Evolutionary conservation across 2,113 vertebrate genomes (phyloP), one percentile per base, ranked within the genome.

Genomic region (Barbus barbus): DNA sequence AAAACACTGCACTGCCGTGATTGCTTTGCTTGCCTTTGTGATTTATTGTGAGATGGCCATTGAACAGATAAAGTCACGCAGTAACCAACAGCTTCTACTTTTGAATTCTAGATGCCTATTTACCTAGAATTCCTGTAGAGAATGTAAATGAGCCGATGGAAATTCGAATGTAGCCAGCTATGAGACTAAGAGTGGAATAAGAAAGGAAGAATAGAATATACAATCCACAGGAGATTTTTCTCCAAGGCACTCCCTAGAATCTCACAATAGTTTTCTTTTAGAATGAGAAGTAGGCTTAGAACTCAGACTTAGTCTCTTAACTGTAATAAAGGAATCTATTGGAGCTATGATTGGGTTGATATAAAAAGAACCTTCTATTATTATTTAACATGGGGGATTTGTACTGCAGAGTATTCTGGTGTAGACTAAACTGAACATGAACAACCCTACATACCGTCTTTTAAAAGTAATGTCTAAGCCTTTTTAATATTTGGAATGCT

Each of bases 131-230:
- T 53, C 26, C 51, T 73, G 72, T 24, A 58, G 61, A 76, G 87
- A 77, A 83, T 88, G 73, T 79, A 31, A 69, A 85, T 81, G 58
- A 85, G 77, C 16, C n/a, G 22, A 24, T 56, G 46, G 46, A 5
- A 53, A 71, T 28, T 80, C 36, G 9, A 51, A 9, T 79, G 38
- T 14, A 60, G 65, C 13, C 18, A 24, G 60, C 20, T 53, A 24
- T 5, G 31, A 71, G 8, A 13, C n/a, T 51, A 61, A 26, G 14
- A 71, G 26, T 38, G 28, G 60, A 71, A 44, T 26, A 65, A 80
- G 60, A 46, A 22, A 3, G 11, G 44, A 73, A 65, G n/a, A 78
- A 65, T 51, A 44, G 75, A 82, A 73, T 12, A 31, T 28, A 48
- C 28, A 83, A 77, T 71, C 31, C 86, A 60, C 56, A 0, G 51